Conservation (phyloP, 2,113 vertebrate species). For the Phylloscopus trochilus region DNA sequence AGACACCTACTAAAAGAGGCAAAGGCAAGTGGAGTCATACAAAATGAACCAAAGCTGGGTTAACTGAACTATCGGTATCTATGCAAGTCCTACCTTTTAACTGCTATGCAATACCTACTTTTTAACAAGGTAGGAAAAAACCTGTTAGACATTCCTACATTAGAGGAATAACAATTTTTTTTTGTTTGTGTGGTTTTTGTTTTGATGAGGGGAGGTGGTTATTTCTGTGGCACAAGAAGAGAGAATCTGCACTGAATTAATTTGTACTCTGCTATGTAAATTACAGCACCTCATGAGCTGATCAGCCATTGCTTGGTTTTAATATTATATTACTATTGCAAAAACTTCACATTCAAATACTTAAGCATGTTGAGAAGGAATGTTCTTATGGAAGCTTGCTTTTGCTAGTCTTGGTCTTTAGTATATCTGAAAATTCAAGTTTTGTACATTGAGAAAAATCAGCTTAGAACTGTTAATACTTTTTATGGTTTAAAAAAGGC, state of each 20-base stretch:
- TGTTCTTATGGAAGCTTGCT: not conserved
- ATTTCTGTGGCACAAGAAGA: not conserved
- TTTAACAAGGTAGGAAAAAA: not conserved
- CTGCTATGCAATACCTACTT: not conserved
- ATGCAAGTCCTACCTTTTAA: not conserved
- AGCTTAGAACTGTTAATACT: not conserved
- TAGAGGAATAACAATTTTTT: not conserved
- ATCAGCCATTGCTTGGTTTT: not conserved
- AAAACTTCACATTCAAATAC: not conserved
- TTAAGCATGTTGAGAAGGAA: not conserved
- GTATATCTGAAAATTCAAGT: not conserved
- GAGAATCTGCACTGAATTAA: not conserved
- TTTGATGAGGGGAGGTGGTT: not conserved
- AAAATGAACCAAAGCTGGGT: not conserved
- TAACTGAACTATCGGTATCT: not conserved
- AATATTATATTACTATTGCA: not conserved
- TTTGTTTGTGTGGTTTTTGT: not conserved
- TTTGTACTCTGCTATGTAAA: not conserved
- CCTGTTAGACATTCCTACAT: not conserved
- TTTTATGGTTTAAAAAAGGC: not conserved
- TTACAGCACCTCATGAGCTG: not conserved
- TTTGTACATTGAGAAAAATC: not conserved
- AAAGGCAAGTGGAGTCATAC: not conserved
- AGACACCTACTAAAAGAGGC: not conserved
- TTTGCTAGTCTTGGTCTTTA: not conserved